Base-by-base conservation (phyloP, 2,888 invertebrate genomes). In the Ethmia dodecea region DNA sequence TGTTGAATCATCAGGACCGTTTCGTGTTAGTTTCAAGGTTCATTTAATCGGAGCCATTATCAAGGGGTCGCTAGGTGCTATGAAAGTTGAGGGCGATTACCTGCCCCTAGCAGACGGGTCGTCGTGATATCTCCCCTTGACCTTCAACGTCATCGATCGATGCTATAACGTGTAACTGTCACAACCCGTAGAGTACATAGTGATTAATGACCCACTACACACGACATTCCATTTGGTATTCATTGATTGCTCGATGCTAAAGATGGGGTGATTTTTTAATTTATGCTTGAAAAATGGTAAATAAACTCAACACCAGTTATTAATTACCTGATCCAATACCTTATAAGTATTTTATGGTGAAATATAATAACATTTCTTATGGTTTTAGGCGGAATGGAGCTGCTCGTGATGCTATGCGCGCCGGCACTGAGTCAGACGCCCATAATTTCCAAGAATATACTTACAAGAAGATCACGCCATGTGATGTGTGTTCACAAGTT, bases 371-470 rank as follows among this genome's bases (percentile, higher is more conserved):
- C 18, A 28, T 12, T 28, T 22, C 35, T 36, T 42, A 18, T 30
- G n/a, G 8, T 68, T 69, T 45, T 79, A 92, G 93, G 90, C 92
- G 93, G 81, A 93, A 93, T 76, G 93, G 93, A 47, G 89, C 90
- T 33, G 88, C 90, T 15, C 86, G 89, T 47, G 91, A 91, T 43
- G 86, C 87, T 37, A 88, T 88, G 64, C 81, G 88, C 44, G 79
- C 84, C 26, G 88, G 86, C 13, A n/a, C n/a, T n/a, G 93, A 93
- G 55, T 88, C 89, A 11, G 92, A 92, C 37, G 92, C 91, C 45
- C 97, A 97, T 79, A 92, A 93, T 70, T 94, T 96, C 87, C 94
- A 95, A 79, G 96, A 97, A 78, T 95, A 97, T 79, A 97, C 96
- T 18, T 97, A 96, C 80, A 95, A 96, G 86, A 97, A 96, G 87